phyloP scores from a whole-genome alignment of 2,797 vertebrate genomes.

The Synanceia verrucosa region DNA sequence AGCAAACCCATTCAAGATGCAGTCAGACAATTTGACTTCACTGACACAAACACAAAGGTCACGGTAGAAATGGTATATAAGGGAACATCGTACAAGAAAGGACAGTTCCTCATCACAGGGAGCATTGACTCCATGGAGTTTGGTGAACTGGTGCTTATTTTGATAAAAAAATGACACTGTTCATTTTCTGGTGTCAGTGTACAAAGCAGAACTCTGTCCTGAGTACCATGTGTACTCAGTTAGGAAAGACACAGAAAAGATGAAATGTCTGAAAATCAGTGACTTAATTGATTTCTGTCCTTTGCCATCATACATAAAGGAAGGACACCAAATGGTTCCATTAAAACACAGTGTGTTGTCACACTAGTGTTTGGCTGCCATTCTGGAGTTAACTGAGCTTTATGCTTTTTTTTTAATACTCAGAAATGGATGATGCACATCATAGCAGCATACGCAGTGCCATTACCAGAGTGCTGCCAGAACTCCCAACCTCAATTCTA shows the following conservation, averaged over 20 bases:
- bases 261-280: slow-evolving; percentile 22
- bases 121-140: not conserved
- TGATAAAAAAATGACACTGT: slow-evolving; percentile 4
- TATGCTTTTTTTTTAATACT: no score
- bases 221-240: slow-evolving; percentile 9
- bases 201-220: not conserved
- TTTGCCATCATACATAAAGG: slow-evolving; percentile 1
- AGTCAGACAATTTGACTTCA: slow-evolving; percentile 6
- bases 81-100: slow-evolving; percentile 16
- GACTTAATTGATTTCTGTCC: slow-evolving; percentile 15
- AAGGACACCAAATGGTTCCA: slow-evolving; percentile 9
- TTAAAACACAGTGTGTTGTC: not conserved
- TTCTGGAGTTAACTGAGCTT: no score
- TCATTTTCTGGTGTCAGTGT: slow-evolving; percentile 17
- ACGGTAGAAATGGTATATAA: not conserved
- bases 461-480: not conserved
- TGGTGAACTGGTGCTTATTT: slow-evolving; percentile 1
- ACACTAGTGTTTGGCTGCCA: no score
- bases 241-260: not conserved
- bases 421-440: no score
- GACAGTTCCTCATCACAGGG: not conserved
- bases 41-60: not conserved
- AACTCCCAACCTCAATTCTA: not conserved
- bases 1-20: slow-evolving; percentile 22
- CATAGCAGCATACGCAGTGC: not conserved